phyloP scores from a whole-genome alignment of 2,797 vertebrate species.

The Diceros bicornis region DNA sequence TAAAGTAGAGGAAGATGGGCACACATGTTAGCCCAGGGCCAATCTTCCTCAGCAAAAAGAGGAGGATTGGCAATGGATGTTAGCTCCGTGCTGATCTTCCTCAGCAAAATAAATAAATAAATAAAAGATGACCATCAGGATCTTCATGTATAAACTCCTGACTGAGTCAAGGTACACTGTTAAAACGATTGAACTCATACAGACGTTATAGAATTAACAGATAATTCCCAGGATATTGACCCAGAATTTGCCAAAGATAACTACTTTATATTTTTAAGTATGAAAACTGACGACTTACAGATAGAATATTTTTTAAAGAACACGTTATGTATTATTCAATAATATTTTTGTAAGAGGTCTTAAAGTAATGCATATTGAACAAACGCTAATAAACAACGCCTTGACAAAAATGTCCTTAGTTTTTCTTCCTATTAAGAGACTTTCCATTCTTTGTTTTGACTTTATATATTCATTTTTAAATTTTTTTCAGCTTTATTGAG shows the following conservation, averaged over 20 bases:
- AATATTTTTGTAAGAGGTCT: conserved; percentile 37
- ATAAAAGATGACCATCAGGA: not conserved
- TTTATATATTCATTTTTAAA: not conserved
- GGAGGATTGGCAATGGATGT: too few relatives aligned
- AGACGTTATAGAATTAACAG: not conserved
- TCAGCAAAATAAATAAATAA: too few relatives aligned
- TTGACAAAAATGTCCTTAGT: not conserved
- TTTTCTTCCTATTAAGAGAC: conserved; percentile 24
- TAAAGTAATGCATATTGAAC: conserved; percentile 8
- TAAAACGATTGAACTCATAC: not conserved
- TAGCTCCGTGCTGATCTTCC: too few relatives aligned
- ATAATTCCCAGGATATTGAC: not conserved
- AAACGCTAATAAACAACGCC: not conserved
- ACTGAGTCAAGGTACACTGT: not conserved
- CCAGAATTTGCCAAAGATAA: conserved; percentile 2
- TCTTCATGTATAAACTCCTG: not conserved
- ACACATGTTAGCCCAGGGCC: too few relatives aligned
- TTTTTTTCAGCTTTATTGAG: not conserved
- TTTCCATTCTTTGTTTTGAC: not conserved
- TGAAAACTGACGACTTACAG: not conserved
- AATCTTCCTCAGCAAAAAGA: too few relatives aligned
- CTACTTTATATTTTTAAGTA: not conserved
- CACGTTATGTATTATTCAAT: not conserved
- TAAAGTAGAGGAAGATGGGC: too few relatives aligned
- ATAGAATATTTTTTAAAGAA: conserved; percentile 27